A percentile compares a stretch with the other conserved stretches of the same genome.
Evolutionary conservation across 2,113 vertebrate species (phyloP).

Genomic region (Syngnathoides biaculeatus): DNA sequence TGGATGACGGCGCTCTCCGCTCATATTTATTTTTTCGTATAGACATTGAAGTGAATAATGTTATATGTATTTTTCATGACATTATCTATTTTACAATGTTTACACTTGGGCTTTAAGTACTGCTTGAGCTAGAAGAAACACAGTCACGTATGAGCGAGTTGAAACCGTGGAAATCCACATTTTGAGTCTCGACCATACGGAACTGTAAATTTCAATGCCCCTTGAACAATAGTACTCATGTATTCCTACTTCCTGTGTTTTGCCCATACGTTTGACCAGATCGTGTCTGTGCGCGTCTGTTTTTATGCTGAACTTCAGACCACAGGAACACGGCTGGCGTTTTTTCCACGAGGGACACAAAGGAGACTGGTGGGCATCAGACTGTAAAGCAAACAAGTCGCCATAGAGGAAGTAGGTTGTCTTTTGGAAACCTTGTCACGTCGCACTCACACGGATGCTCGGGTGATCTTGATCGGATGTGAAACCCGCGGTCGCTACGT

Average conservation of each 20-base stretch:
- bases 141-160: neutral
- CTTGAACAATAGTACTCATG: neutral
- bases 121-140: neutral
- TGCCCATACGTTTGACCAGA: neutral
- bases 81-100: too few relatives aligned
- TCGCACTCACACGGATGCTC: slow-evolving; percentile 25
- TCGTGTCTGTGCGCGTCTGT: neutral
- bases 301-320: neutral
- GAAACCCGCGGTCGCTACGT: slow-evolving; percentile 49
- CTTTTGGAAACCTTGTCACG: slow-evolving; percentile 57
- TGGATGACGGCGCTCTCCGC: too few relatives aligned
- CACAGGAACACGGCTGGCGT: slow-evolving; percentile 6
- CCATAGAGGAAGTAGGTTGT: slow-evolving; percentile 65
- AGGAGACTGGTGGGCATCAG: slow-evolving; percentile 56
- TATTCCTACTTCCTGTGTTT: neutral
- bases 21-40: too few relatives aligned
- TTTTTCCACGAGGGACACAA: slow-evolving; percentile 51
- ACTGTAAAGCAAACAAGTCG: slow-evolving; percentile 70
- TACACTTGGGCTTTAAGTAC: too few relatives aligned
- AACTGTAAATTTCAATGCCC: neutral
- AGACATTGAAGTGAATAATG: too few relatives aligned
- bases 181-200: neutral
- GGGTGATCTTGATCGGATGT: slow-evolving; percentile 64
- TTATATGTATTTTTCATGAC: too few relatives aligned
- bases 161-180: neutral